Evolutionary conservation across 2,888 invertebrate species (phyloP).

Genomic region (Pheosia tremula): DNA sequence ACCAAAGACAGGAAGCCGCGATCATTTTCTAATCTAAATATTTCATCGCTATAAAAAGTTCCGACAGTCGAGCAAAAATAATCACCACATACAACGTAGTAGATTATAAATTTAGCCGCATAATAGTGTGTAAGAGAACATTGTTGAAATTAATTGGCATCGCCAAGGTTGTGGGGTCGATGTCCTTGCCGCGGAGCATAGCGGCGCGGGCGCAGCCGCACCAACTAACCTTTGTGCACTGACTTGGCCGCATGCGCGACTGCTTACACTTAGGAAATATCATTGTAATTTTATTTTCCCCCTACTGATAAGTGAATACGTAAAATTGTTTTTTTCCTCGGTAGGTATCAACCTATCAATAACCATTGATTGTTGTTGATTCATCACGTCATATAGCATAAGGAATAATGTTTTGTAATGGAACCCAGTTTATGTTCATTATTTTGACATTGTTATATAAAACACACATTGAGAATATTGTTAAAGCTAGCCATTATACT

Average conservation of each 20-base stretch:
- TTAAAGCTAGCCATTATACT: no score
- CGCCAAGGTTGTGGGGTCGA: slow-evolving; percentile 75
- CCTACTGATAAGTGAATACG: not conserved
- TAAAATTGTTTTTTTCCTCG: not conserved
- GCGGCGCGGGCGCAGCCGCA: slow-evolving; percentile 45
- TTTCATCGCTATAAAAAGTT: slow-evolving; percentile 26
- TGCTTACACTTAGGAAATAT: slow-evolving; percentile 13
- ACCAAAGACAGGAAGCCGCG: slow-evolving; percentile 34
- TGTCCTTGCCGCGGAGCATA: slow-evolving; percentile 59
- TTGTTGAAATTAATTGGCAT: slow-evolving; percentile 72
- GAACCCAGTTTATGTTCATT: no score
- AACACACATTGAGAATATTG: no score
- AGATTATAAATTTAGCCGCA: slow-evolving; percentile 42
- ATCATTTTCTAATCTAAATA: slow-evolving; percentile 23
- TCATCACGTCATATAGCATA: no score
- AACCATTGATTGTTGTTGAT: no score
- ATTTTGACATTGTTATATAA: no score
- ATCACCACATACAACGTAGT: slow-evolving; percentile 30
- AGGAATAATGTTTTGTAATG: no score
- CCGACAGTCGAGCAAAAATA: slow-evolving; percentile 21
- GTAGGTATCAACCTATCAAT: not conserved
- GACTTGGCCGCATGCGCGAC: slow-evolving; percentile 23
- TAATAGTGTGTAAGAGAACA: slow-evolving; percentile 56
- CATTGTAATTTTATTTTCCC: slow-evolving; percentile 4
- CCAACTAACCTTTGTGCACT: slow-evolving; percentile 28